Evolutionary conservation across 2,797 vertebrate genomes (phyloP).

Genomic region (Propithecus perrieri): DNA sequence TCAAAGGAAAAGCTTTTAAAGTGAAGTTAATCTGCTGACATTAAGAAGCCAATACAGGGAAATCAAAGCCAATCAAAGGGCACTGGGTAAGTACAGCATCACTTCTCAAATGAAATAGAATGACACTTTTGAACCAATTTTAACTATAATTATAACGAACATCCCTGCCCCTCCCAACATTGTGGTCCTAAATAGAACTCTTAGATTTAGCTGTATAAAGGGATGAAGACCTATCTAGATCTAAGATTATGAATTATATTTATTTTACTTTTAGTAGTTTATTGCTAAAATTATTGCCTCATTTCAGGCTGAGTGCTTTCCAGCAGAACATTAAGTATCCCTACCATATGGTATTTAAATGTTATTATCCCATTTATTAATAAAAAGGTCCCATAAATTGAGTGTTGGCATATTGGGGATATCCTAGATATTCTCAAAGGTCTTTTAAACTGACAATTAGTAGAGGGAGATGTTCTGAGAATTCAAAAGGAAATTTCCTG

Average conservation of each 20-base stretch:
- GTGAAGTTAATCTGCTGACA: background rate
- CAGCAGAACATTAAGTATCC: conserved; percentile 11
- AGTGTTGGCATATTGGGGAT: background rate
- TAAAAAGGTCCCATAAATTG: conserved; percentile 28
- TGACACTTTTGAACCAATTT: background rate
- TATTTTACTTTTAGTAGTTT: conserved; percentile 50
- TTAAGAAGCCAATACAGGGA: background rate
- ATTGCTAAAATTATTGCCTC: conserved; percentile 31
- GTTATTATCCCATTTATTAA: conserved; percentile 22
- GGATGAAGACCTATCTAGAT: background rate
- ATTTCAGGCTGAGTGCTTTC: conserved; percentile 46
- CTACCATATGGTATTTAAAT: conserved; percentile 39
- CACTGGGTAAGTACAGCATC: background rate
- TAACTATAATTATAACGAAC: background rate
- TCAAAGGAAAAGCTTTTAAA: conserved; percentile 41
- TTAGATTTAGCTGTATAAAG: background rate
- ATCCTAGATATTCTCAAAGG: conserved; percentile 27
- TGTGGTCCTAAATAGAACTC: background rate
- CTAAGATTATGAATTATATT: conserved; percentile 44
- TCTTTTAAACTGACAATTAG: conserved; percentile 44
- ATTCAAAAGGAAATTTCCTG: conserved; percentile 40
- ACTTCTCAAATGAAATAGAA: background rate
- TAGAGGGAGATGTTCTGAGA: conserved; percentile 7
- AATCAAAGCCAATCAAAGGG: background rate
- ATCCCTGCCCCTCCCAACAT: background rate